Base-by-base conservation (phyloP, 1,140 invertebrate genomes). In the Danaus melanippus region DNA sequence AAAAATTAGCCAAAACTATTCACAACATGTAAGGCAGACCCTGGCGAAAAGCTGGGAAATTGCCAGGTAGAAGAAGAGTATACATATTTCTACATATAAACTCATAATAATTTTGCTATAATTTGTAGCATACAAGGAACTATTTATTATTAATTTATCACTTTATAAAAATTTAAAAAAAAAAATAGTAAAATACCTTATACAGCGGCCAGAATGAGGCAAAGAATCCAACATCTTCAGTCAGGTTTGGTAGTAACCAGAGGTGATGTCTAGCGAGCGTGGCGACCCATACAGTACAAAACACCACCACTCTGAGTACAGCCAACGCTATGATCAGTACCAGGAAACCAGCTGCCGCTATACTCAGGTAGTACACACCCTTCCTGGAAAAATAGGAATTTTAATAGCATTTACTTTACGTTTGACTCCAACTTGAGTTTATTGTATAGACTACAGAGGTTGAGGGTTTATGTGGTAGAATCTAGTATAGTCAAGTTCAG, bases 201-300 rank as follows among this genome's bases (percentile, higher is more conserved):
- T 99, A 99, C 2, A 99, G 89, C 21, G 98, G 98, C 93, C 96
- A 97, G 87, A 99, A 99, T 1, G 97, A 99, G 43, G 98, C 97
- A 56, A 99, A 95, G 89, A 99, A 98, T 41, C 98, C 97, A 46
- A 99, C 98, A 88, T 99, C 98, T 87, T 99, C 98, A 2, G 97
- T 98, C 12, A 99, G 89, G 89, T 99, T 99, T 0, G 98, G 98
- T 58, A 99, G 89, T 50, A 99, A 90, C 97, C 98, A 99, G 50
- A 99, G 90, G 76, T 98, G 96, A 86, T 98, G 94, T 76, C 93
- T 92, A 3, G 97, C 97, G 52, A 97, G 88, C 0, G 96, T 97
- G 1, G 96, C 65, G 1, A 93, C 72, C 97, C 97, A 99, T 12
- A 99, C 91, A 7, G 95, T 73, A 70, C 95, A 95, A 84, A 99